Evolutionary conservation across 2,113 vertebrate genomes (phyloP).

Genomic region (Piprites chloris): DNA sequence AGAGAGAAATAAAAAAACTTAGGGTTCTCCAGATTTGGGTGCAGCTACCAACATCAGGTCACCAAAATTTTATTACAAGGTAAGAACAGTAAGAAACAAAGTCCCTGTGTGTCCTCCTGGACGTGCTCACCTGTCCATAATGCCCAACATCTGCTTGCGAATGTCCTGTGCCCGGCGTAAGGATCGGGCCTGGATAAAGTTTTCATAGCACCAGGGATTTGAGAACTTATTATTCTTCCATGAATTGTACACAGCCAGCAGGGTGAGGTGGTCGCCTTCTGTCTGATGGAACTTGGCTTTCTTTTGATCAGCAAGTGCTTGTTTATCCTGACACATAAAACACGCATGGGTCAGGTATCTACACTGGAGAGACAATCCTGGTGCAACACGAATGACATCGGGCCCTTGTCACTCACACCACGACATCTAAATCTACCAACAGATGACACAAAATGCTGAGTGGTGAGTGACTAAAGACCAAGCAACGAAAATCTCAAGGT

Average conservation of each 20-base stretch:
- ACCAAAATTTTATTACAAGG: not conserved
- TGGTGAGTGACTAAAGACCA: not conserved
- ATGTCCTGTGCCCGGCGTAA: conserved; percentile 94
- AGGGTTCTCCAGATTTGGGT: not conserved
- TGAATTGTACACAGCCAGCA: conserved; percentile 98
- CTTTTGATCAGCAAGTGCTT: conserved; percentile 97
- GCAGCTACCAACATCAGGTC: not conserved
- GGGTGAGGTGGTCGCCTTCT: conserved; percentile 94
- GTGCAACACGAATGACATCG: rapidly evolving
- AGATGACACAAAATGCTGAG: not conserved
- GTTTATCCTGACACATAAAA: conserved; percentile 85
- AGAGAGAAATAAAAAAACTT: not conserved
- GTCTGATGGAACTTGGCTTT: conserved; percentile 99
- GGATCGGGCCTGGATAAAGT: conserved; percentile 96
- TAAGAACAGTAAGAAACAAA: not conserved
- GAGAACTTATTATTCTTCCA: conserved; percentile 99
- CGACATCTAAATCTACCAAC: not conserved
- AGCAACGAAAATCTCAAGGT: not conserved
- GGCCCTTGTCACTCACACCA: not conserved
- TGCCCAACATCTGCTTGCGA: conserved; percentile 98
- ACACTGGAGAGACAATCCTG: not conserved
- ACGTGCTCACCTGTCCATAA: conserved; percentile 90
- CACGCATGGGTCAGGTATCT: rapidly evolving
- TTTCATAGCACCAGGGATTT: conserved; percentile 98
- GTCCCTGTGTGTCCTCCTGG: not conserved